phyloP scores from a whole-genome alignment of 2,888 invertebrate species.

The Cephus nigrinus region DNA sequence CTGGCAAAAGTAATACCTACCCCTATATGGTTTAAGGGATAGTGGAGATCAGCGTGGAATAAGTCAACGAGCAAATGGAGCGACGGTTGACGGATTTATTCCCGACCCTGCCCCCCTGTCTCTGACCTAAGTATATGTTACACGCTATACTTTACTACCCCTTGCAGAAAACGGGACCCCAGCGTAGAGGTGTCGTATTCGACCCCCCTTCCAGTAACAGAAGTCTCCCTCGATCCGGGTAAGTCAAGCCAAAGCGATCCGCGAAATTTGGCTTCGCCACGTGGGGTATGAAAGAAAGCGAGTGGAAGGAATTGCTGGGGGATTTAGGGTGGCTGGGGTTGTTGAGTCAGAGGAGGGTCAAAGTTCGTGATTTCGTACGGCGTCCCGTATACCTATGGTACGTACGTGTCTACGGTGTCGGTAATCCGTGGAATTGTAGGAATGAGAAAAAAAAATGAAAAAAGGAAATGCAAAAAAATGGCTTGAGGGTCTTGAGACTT shows the following conservation, averaged over 20 bases:
- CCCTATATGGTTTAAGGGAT: not conserved
- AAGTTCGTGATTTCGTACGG: conserved; percentile 17
- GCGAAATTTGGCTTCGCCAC: not conserved
- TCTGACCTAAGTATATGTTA: not conserved
- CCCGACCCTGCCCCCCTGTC: not conserved
- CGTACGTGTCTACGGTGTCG: conserved; percentile 15
- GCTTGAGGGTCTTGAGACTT: not conserved
- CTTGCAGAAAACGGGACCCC: not conserved
- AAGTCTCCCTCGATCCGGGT: not conserved
- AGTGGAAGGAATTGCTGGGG: not conserved
- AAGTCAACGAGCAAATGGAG: not conserved
- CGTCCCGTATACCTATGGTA: not conserved
- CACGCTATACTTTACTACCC: not conserved
- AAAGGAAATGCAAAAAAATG: not conserved
- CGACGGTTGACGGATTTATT: not conserved
- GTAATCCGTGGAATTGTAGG: conserved; percentile 22
- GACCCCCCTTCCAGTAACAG: not conserved
- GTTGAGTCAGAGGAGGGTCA: conserved; percentile 8
- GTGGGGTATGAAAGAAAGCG: not conserved
- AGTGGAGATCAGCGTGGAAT: not conserved
- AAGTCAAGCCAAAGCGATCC: not conserved
- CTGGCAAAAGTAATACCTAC: not conserved
- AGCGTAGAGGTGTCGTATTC: not conserved
- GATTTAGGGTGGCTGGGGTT: not conserved
- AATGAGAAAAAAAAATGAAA: conserved; percentile 12